Evolutionary conservation across 2,888 invertebrate genomes (phyloP), one percentile per base, ranked within the genome.

Genomic region (Hedya salicella): DNA sequence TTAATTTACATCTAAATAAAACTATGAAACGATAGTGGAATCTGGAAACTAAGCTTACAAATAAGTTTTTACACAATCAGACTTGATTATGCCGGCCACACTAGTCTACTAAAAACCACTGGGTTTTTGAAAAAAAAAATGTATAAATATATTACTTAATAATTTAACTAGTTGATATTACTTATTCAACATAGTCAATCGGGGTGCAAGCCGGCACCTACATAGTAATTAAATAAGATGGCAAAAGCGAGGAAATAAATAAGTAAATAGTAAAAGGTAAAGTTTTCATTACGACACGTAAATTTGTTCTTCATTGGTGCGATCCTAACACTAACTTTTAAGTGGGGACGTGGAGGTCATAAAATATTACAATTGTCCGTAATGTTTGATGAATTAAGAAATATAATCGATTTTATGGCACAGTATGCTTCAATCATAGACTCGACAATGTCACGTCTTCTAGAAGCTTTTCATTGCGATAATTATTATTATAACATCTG

Each of bases 1-100:
- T 90, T 89, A 88, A 82, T 79, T 69, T 77, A 78, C 71, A 77
- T 68, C 78, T 82, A 82, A 77, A 74, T 78, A 73, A 72, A 78
- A 76, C 76, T 77, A 78, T 76, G 71, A 72, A 75, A 78, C 78
- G 73, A 75, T 71, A 72, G 74, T 76, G 74, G 50, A 59, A 69
- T 48, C 30, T 46, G 54, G 59, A 66, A 66, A 65, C 46, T 65
- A 65, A 61, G 54, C 66, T 66, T 66, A 66, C 11, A 61, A 71
- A 73, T 76, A 69, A 73, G 59, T 59, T 69, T 72, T 72, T 71
- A 72, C 75, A 74, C 78, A 78, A 78, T 78, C 78, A 79, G 75
- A 78, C 78, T 77, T 78, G 64, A 68, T 63, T 46, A 76, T 75
- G 74, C 76, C 73, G 78, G 78, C 75, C 79, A 39, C n/a, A 8